Base-by-base conservation (phyloP, 2,797 vertebrate species). In the Semotilus atromaculatus region DNA sequence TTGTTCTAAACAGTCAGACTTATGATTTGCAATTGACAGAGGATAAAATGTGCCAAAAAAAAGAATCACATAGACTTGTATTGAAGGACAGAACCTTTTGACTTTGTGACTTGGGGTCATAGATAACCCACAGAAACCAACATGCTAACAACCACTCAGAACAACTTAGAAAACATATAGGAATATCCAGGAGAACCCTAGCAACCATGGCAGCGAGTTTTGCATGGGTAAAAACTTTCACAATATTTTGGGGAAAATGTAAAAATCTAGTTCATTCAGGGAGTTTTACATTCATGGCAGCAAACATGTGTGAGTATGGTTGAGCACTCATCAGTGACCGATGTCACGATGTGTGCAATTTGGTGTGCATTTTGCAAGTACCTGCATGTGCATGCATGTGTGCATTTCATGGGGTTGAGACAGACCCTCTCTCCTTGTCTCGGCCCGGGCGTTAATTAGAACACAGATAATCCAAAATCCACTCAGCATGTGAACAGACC, bases 391-490 rank as follows among this genome's bases (percentile, higher is more conserved):
- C 73, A 72, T 86, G 80, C 84, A 84, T 89, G 85, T 84, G 75
- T 88, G 83, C 74, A 85, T 88, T 82, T 90, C 86, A 90, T 85
- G 79, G 80, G 82, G 86, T 51, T 77, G 51, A 87, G 84, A 88
- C 88, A 89, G 88, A 89, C 78, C 78, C 64, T 78, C 85, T 88
- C 45, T 91, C 89, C 86, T 87, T 85, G 87, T 84, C 85, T 89
- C 87, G 21, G 67, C 81, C 84, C 89, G 84, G 85, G 85, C 78
- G 88, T 86, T 88, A 89, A 89, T 89, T 88, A 88, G 86, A 85
- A 89, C 88, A 89, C 85, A 85, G 85, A 88, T 89, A 89, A 89
- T 89, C 86, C 88, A 81, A 86, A 88, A 88, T 43, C 85, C 82
- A 71, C 88, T 83, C 88, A 88, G 88, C 88, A 86, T 88, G 88